phyloP scores from a whole-genome alignment of 2,797 vertebrate species.

The Neoniphon sammara region DNA sequence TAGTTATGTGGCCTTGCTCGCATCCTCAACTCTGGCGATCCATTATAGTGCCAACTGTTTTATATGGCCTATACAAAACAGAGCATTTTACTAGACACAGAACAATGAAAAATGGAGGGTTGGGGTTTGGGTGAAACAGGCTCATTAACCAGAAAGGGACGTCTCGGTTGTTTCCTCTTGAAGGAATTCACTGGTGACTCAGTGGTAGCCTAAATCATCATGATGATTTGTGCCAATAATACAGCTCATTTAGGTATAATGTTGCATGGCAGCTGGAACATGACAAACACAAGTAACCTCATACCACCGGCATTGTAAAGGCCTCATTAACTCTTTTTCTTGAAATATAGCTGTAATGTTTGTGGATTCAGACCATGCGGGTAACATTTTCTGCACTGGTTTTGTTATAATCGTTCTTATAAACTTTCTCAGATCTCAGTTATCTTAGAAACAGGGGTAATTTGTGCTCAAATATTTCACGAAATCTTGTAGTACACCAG shows the following conservation, averaged over 20 bases:
- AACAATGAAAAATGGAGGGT: background rate
- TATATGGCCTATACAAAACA: slow-evolving; percentile 3
- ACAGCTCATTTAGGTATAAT: slow-evolving; percentile 8
- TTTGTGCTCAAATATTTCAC: background rate
- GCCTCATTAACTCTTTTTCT: background rate
- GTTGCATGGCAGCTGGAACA: slow-evolving; percentile 7
- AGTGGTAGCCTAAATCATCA: slow-evolving; percentile 11
- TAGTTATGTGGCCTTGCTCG: slow-evolving; percentile 13
- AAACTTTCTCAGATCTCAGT: too few relatives aligned
- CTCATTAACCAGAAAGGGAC: background rate
- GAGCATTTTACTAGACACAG: slow-evolving; percentile 16
- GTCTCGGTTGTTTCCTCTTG: background rate
- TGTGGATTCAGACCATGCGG: background rate
- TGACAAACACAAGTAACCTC: background rate
- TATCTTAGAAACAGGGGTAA: too few relatives aligned
- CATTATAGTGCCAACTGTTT: background rate
- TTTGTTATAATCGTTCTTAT: background rate
- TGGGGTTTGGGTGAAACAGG: too few relatives aligned
- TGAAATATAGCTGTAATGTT: background rate
- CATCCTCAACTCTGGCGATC: background rate
- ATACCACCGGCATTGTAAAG: background rate
- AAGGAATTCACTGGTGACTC: background rate
- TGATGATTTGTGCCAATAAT: background rate
- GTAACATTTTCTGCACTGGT: background rate
- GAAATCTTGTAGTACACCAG: background rate